Percentiles rank a stretch among this genome's conserved stretches.
phyloP scores from a whole-genome alignment of 2,797 vertebrate species.

The Odontamblyopus rebecca region DNA sequence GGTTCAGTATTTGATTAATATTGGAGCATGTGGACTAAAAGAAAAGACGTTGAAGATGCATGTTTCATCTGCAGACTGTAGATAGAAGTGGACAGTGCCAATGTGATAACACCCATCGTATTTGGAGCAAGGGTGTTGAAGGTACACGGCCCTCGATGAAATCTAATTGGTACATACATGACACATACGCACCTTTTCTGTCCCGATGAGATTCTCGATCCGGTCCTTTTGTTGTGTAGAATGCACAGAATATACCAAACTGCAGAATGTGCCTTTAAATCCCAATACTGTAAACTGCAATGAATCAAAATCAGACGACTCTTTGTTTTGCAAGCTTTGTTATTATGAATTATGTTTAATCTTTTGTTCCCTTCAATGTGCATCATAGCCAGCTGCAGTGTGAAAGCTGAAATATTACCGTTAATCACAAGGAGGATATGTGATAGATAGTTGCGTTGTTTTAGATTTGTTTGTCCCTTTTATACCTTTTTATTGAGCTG shows the following conservation, averaged over 20 bases:
- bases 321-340: neutral
- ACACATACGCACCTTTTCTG: neutral
- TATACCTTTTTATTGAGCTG: slow-evolving; percentile 3
- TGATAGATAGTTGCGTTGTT: neutral
- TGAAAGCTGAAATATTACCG: neutral
- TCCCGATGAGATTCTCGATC: neutral
- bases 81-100: no score
- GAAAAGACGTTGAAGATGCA: no score
- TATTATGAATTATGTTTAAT: neutral
- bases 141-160: no score
- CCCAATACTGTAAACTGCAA: slow-evolving; percentile 41
- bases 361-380: neutral
- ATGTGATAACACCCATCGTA: no score
- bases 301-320: slow-evolving; percentile 8
- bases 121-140: no score
- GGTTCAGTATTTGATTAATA: no score
- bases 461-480: neutral
- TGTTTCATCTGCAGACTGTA: no score
- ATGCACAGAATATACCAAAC: slow-evolving; percentile 49
- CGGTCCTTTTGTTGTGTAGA: neutral
- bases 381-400: neutral
- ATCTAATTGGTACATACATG: no score
- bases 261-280: slow-evolving; percentile 75
- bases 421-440: neutral
- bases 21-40: no score